Conservation (phyloP, 2,113 vertebrate genomes). For the Oceanites oceanicus region DNA sequence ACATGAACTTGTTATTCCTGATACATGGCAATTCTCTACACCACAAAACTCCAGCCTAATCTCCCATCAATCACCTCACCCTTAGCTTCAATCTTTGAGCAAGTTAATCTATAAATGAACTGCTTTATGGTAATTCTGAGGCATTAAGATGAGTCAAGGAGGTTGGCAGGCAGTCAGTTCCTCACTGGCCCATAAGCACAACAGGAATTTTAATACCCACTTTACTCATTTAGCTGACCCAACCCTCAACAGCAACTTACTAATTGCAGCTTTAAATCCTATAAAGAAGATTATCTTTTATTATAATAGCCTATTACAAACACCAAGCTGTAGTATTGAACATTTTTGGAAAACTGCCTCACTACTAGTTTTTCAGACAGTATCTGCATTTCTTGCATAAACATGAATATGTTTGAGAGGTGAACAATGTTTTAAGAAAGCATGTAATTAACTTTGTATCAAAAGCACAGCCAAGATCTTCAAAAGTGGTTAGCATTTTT, state of each 20-base stretch:
- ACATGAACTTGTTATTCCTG: neutral
- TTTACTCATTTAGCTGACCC: conserved; percentile 22
- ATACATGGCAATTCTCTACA: neutral
- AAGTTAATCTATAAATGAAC: neutral
- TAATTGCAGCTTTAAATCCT: conserved; percentile 37
- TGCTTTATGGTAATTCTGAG: conserved; percentile 11
- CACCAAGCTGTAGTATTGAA: neutral
- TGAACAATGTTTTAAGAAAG: too few relatives aligned
- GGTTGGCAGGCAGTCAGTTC: conserved; percentile 24
- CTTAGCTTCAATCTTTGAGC: neutral
- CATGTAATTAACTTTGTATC: neutral
- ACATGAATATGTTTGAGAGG: too few relatives aligned
- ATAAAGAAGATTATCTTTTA: conserved; percentile 13
- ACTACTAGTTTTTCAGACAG: neutral
- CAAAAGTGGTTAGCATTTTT: neutral
- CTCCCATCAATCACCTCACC: neutral
- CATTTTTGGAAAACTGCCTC: neutral
- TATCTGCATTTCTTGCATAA: conserved; percentile 1
- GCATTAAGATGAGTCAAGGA: conserved; percentile 22
- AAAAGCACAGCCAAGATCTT: conserved; percentile 5
- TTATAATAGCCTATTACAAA: neutral
- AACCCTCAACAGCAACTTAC: neutral
- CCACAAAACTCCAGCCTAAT: neutral
- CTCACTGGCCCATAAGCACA: conserved; percentile 8
- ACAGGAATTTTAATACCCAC: conserved; percentile 42